Evolutionary conservation across 2,888 invertebrate species (phyloP).

Genomic region (Tridacna gigas): DNA sequence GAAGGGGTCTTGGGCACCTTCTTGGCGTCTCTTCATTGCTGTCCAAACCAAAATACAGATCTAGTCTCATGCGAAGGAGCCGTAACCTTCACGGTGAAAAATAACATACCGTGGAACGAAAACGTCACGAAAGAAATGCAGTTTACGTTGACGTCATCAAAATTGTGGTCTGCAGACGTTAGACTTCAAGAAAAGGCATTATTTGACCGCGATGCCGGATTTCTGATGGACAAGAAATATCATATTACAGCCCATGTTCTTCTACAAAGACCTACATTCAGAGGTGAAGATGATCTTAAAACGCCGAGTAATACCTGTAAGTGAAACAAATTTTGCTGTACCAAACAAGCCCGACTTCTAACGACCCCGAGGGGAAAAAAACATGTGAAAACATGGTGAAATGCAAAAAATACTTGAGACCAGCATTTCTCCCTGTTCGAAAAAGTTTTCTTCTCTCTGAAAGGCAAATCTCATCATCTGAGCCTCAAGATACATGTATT

Average conservation of each 20-base stretch:
- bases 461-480: no score
- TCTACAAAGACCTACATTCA: not conserved
- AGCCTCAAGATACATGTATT: no score
- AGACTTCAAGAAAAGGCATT: not conserved
- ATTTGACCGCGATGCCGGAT: slow-evolving; percentile 2
- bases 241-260: slow-evolving; percentile 5
- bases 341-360: no score
- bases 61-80: not conserved
- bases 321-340: no score
- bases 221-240: slow-evolving; percentile 5
- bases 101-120: slow-evolving; percentile 12
- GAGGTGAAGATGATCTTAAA: no score
- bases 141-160: not conserved
- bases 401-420: no score
- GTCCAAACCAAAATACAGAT: not conserved
- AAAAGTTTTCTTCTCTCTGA: no score
- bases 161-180: not conserved
- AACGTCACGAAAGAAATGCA: not conserved
- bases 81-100: not conserved
- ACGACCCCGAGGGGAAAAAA: no score
- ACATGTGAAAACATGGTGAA: no score
- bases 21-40: not conserved
- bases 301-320: no score
- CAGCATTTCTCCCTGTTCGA: no score
- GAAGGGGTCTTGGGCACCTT: not conserved